Conservation (phyloP, 2,113 vertebrate genomes). For the Daubentonia madagascariensis region DNA sequence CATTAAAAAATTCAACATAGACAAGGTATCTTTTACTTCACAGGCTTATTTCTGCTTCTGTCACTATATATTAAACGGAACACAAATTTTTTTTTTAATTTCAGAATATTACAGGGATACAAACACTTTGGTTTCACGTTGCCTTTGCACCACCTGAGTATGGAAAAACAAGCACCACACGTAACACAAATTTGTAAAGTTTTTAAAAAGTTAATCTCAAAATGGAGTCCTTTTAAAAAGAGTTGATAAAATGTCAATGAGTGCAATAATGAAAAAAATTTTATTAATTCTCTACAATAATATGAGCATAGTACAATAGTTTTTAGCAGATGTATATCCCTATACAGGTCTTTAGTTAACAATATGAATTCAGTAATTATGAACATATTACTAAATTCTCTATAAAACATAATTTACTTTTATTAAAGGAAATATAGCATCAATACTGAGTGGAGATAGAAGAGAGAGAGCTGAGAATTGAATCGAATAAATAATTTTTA, state of each 20-base stretch:
- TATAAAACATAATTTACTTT: not conserved
- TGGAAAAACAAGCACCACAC: too few relatives aligned
- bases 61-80: not conserved
- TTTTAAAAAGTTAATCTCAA: not conserved
- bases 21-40: not conserved
- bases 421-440: not conserved
- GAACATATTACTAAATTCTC: not conserved
- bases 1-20: not conserved
- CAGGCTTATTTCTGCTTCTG: not conserved
- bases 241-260: not conserved
- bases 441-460: not conserved
- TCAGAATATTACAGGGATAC: too few relatives aligned
- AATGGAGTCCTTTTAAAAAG: not conserved
- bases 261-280: not conserved
- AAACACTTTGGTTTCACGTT: too few relatives aligned
- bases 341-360: not conserved
- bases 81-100: not conserved
- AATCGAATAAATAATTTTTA: not conserved
- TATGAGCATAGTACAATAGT: not conserved
- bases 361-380: not conserved
- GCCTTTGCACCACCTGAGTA: too few relatives aligned
- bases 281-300: not conserved
- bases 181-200: not conserved
- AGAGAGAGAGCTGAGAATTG: not conserved
- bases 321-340: not conserved